Evolutionary conservation across 2,888 invertebrate genomes (phyloP).

Genomic region (Crocallis elinguaria): DNA sequence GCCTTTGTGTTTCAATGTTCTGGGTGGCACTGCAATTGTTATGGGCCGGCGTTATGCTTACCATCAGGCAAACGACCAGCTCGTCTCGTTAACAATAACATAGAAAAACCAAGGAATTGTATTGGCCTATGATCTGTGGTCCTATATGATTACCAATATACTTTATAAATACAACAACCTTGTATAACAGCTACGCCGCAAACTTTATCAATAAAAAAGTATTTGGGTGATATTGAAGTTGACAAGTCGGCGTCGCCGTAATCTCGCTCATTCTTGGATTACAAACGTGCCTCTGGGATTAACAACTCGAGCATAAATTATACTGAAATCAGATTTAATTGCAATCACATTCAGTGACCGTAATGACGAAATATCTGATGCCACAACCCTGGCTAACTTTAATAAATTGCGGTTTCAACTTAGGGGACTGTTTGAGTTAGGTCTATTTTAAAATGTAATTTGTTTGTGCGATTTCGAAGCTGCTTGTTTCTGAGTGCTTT

Average conservation of each 20-base stretch:
- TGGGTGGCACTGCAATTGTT: too few species aligned
- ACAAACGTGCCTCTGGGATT: constrained; percentile 44
- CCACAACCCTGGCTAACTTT: constrained; percentile 38
- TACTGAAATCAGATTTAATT: constrained; percentile 52
- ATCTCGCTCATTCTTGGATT: constrained; percentile 33
- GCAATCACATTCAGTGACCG: constrained; percentile 56
- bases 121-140: too few species aligned
- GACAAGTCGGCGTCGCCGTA: constrained; percentile 25
- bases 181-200: constrained; percentile 3
- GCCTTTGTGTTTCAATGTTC: too few species aligned
- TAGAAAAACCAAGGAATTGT: too few species aligned
- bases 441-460: constrained; percentile 3
- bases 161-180: neutral
- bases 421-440: constrained; percentile 5
- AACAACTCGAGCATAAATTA: constrained; percentile 52
- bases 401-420: constrained; percentile 37
- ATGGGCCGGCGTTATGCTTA: too few species aligned
- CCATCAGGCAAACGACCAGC: too few species aligned
- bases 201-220: constrained; percentile 39
- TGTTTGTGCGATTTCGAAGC: neutral
- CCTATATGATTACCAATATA: too few species aligned
- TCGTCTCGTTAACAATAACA: too few species aligned
- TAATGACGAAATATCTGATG: constrained; percentile 47
- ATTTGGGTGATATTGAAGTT: constrained; percentile 36
- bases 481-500: neutral